Base-by-base conservation (phyloP, 2,888 invertebrate genomes). In the Drosophila algonquin region DNA sequence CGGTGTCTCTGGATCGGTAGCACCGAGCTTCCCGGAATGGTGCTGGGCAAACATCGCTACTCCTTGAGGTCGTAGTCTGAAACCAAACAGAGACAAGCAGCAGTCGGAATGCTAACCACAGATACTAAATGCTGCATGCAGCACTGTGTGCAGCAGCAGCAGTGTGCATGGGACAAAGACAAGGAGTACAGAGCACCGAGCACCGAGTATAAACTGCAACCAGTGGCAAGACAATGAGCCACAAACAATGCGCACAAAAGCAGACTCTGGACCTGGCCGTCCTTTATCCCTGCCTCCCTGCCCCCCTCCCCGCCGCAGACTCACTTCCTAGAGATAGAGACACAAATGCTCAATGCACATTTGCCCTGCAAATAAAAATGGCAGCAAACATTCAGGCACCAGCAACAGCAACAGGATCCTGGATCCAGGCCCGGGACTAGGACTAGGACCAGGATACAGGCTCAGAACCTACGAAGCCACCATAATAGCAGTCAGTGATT, bases 301-400 rank as follows among this genome's bases (percentile, higher is more conserved):
- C 44, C 48, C 32, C 45, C 60, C 21, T 21, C 21, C 21, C 21
- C 21, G 3, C 21, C 21, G 21, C 21, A 55, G 21, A 67, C 32
- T 56, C 55, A 70, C 63, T 50, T 40, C 45, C 40, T 63, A 63
- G 64, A 61, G 51, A 55, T 51, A 75, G 63, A 47, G 45, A 64
- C 62, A 63, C 50, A 68, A 48, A 56, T 58, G 54, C 27, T 68
- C 71, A 75, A 72, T 79, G 88, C 82, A 87, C 73, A 83, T 68
- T 74, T 79, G 72, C 81, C 75, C 71, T 53, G 73, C 70, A 85
- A 86, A 83, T 89, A 84, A 80, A 84, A 84, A 80, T 89, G 79
- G 81, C 76, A 75, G 87, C 89, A 86, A 83, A 72, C 83, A 88
- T 78, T 83, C 80, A 75, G 59, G 64, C 59, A 18, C 54, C 18